phyloP scores from a whole-genome alignment of 2,797 vertebrate genomes.

The Graptemys geographica region DNA sequence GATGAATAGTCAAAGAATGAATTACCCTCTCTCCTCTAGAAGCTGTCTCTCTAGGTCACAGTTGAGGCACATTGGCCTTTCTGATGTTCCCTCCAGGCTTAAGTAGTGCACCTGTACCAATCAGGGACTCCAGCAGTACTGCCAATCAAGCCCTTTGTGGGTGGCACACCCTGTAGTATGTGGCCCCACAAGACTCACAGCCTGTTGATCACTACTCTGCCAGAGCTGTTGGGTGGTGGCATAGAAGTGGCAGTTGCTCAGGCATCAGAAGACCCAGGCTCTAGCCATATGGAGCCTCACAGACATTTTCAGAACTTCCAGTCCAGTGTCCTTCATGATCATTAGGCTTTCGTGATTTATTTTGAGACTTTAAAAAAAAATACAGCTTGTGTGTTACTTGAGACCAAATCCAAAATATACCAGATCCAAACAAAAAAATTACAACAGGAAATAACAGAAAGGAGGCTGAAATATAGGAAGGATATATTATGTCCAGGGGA shows the following conservation, averaged over 20 bases:
- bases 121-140: neutral
- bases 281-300: neutral
- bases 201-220: neutral
- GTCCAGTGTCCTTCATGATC: neutral
- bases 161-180: neutral
- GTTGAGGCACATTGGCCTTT: neutral
- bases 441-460: neutral
- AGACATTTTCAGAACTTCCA: neutral
- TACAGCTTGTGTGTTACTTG: neutral
- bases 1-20: neutral
- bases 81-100: neutral
- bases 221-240: neutral
- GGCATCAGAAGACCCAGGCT: neutral
- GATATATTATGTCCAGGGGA: neutral
- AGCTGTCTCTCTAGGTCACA: neutral
- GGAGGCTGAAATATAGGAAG: neutral
- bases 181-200: neutral
- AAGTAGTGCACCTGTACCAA: neutral
- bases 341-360: neutral
- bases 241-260: neutral
- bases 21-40: neutral
- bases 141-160: neutral
- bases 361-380: neutral
- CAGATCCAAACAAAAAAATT: neutral
- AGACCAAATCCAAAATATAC: neutral